Conservation (phyloP, 2,888 invertebrate genomes). For the Sicus ferrugineus region DNA sequence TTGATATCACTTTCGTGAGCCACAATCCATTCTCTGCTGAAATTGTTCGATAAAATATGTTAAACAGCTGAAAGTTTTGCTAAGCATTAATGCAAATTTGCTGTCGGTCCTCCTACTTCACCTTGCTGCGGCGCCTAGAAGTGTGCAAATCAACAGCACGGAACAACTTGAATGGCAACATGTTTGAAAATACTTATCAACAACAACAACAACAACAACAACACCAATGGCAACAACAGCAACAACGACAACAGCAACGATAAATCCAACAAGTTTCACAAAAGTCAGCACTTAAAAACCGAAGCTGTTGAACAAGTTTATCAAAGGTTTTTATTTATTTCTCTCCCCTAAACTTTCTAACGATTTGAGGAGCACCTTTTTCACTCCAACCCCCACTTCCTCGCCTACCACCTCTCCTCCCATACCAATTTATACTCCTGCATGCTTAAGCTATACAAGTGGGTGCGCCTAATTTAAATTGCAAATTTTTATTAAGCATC, state of each 20-base stretch:
- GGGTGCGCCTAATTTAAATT: slow-evolving; percentile 1
- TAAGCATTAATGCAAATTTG: no score
- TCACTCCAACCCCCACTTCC: no score
- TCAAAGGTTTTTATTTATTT: not conserved
- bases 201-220: slow-evolving; percentile 40
- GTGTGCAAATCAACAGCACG: not conserved
- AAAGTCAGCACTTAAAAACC: not conserved
- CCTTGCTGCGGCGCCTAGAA: not conserved
- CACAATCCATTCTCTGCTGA: no score
- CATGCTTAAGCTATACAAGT: not conserved
- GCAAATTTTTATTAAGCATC: slow-evolving; percentile 10
- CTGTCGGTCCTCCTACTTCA: no score
- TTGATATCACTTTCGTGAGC: not conserved
- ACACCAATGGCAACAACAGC: slow-evolving; percentile 5
- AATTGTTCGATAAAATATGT: no score
- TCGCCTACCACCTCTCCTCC: no score
- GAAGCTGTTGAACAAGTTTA: slow-evolving; percentile 12
- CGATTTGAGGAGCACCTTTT: no score
- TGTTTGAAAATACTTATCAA: slow-evolving; percentile 3
- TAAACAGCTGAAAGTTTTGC: no score
- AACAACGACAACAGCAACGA: slow-evolving; percentile 4
- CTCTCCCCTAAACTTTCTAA: no score
- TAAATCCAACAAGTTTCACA: not conserved
- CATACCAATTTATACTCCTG: not conserved
- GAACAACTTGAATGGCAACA: slow-evolving; percentile 38